Evolutionary conservation across 1,140 invertebrate genomes (phyloP), one percentile per base, ranked within the genome.

Genomic region (Sinonovacula constricta): DNA sequence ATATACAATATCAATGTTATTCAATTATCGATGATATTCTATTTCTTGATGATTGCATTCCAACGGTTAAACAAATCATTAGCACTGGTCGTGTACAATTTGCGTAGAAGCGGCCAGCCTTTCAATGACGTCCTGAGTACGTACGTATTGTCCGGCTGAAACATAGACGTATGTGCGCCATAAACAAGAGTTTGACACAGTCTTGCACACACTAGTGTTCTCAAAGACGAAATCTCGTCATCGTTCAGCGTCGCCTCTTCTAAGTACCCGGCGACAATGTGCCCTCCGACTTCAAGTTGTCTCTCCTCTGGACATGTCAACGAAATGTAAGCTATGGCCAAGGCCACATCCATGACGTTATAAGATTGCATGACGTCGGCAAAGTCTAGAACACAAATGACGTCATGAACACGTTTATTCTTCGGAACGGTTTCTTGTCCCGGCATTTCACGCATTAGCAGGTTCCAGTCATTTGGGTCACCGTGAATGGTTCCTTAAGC

Each of bases 391-490:
- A 97, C 90, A 0, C 93, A 94, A 26, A 89, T 67, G n/a, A 91
- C 69, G 26, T 84, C 77, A n/a, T n/a, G n/a, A n/a, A n/a, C n/a
- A n/a, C n/a, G n/a, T n/a, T n/a, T n/a, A n/a, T n/a, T n/a, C n/a
- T 78, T 86, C 85, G 10, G 80, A 51, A 15, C 74, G 54, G 15
- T 79, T 53, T 72, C 60, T n/a, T 81, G 33, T n/a, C 31, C 80
- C 18, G 24, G 24, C 7, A 31, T 57, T 12, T 68, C 76, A 0
- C 88, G 84, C 0, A 96, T 93, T 0, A 98, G 86, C 18, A 98
- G 93, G 90, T 98, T 98, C 85, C 96, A 95, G 85, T 97, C 96
- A 86, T 97, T 98, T 36, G 96, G 92, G 88, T 98, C 97, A 4
- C 96, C 97, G 85, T 98, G 96, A 75, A 98, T 95, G 14, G 96